Conservation (phyloP, 2,113 vertebrate species). For the Rhynchopsitta pachyrhyncha region DNA sequence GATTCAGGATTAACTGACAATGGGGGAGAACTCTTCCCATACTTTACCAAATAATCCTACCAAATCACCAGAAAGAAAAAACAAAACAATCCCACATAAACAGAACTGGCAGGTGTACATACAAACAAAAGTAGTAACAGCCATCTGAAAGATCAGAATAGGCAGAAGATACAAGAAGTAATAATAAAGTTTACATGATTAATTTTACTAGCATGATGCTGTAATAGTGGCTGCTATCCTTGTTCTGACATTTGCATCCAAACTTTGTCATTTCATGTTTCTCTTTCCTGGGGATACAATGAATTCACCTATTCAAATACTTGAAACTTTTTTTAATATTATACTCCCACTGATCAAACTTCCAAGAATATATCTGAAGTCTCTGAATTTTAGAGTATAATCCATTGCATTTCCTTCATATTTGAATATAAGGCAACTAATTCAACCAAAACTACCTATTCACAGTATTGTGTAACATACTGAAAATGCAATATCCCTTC, state of each 20-base stretch:
- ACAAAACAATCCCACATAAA: not conserved
- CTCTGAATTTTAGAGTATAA: not conserved
- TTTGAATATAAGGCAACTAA: not conserved
- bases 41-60: not conserved
- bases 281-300: not conserved
- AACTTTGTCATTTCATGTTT: not conserved
- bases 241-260: not conserved
- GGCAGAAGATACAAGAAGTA: not conserved
- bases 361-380: not conserved
- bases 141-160: not conserved
- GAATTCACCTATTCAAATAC: not conserved
- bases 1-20: not conserved
- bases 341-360: not conserved
- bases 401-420: not conserved
- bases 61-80: not conserved
- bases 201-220: not conserved
- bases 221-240: rapidly evolving
- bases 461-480: not conserved
- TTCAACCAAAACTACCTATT: not conserved
- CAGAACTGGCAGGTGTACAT: not conserved
- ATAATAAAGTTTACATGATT: not conserved
- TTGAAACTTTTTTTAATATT: not conserved
- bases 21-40: not conserved
- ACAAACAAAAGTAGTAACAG: not conserved
- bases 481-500: not conserved